These are phyloP conservation scores for Aproaerema taeniolella DNA, from an alignment of 2,888 invertebrate species.

Conservation along the genomic window DNA sequence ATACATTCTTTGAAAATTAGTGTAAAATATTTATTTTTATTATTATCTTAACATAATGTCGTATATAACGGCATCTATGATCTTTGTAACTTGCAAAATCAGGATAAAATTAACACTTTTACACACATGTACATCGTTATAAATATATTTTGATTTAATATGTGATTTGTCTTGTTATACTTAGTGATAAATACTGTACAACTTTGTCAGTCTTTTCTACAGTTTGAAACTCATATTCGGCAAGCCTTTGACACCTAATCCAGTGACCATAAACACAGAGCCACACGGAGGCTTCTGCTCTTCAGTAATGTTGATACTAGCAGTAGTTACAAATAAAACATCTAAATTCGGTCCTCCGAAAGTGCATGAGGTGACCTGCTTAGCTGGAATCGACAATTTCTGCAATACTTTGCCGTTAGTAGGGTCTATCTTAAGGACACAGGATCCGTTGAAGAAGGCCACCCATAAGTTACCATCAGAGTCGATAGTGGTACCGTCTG, in stretches of 20 bases:
- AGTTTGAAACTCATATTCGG: conserved; percentile 48
- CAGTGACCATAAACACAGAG: conserved; percentile 79
- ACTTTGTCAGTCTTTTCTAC: too few relatives aligned
- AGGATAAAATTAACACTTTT: too few relatives aligned
- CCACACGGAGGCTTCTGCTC: conserved; percentile 74
- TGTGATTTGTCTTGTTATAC: too few relatives aligned
- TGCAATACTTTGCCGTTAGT: conserved; percentile 72
- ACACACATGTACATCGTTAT: too few relatives aligned
- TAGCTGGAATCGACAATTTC: conserved; percentile 75
- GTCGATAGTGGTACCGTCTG: conserved; percentile 88
- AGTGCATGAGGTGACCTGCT: conserved; percentile 82
- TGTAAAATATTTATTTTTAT: too few relatives aligned
- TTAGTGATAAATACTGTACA: too few relatives aligned
- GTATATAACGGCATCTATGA: too few relatives aligned
- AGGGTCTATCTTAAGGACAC: conserved; percentile 75
- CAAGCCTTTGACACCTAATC: conserved; percentile 76
- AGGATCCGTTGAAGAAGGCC: conserved; percentile 81
- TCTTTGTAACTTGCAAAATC: too few relatives aligned
- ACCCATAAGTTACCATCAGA: conserved; percentile 86
- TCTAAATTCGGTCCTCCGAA: conserved; percentile 85
- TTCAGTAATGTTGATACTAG: conserved; percentile 50
- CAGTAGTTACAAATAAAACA: conserved; percentile 81
- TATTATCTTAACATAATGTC: too few relatives aligned
- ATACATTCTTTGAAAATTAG: too few relatives aligned
- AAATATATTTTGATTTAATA: too few relatives aligned